Percentiles rank a stretch among this genome's conserved stretches.
Evolutionary conservation across 2,113 vertebrate genomes (phyloP).

Genomic region (Glaucidium brasilianum): DNA sequence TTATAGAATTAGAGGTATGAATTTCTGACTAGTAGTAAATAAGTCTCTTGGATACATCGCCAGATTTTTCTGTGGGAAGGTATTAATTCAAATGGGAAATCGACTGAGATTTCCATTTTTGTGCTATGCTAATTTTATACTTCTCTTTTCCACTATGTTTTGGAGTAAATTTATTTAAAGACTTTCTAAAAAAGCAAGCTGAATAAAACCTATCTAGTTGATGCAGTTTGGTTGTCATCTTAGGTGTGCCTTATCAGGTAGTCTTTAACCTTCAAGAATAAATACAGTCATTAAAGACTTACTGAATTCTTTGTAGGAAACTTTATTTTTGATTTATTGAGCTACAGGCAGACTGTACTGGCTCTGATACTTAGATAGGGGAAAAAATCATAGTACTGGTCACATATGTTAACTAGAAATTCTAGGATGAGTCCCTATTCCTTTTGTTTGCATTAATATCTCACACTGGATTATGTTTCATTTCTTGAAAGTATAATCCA

Average conservation of each 20-base stretch:
- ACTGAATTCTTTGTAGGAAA: neutral
- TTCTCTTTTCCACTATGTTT: neutral
- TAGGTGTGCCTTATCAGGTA: neutral
- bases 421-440: neutral
- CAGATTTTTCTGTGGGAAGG: neutral
- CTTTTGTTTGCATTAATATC: neutral
- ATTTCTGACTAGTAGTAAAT: neutral
- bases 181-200: neutral
- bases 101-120: neutral
- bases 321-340: neutral
- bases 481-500: neutral
- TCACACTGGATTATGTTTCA: neutral
- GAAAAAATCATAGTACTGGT: neutral
- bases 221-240: neutral
- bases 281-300: neutral
- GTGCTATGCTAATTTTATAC: neutral
- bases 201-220: neutral
- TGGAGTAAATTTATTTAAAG: neutral
- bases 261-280: neutral
- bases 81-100: neutral
- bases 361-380: neutral
- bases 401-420: neutral
- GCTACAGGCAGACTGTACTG: neutral
- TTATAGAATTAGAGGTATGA: slow-evolving; percentile 95
- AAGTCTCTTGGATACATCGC: neutral